Evolutionary conservation across 2,113 vertebrate genomes (phyloP), one percentile per base, ranked within the genome.

Genomic region (Oreochromis aureus): DNA sequence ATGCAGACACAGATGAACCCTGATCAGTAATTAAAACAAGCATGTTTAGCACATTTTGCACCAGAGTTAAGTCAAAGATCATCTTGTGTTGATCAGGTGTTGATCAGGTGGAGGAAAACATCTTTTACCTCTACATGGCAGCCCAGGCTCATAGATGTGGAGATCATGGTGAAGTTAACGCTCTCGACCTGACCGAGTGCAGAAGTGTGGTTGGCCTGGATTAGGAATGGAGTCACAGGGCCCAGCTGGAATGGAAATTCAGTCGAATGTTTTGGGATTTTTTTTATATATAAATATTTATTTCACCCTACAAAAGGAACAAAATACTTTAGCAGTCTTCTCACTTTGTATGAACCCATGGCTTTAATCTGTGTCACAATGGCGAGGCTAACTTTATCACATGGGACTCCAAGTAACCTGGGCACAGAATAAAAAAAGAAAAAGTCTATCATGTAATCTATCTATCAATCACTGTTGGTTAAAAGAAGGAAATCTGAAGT

Each of bases 171-270:
- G 87, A 96, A 94, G 86, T 94, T 95, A 6, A 95, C 59, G 0
- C 5, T 81, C 78, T 95, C 89, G 1, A 84, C 19, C 36, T 95
- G 91, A 9, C 85, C 34, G 0, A 84, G 11, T 8, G 44, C 61
- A 7, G 92, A 95, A 2, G 86, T 94, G 91, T 94, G 95, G 55
- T 94, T 92, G 87, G 94, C 92, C 73, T 92, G 86, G 34, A 95
- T 90, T 1, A 59, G 5, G 4, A 5, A 2, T 4, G 89, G 6
- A 4, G 80, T 82, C 11, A 89, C 82, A 1, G 87, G 11, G 30
- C 84, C 82, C 2, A 95, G 88, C 90, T 94, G 84, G 19, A 80
- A 54, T 5, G 13, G 18, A 88, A 63, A 15, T n/a, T n/a, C 5
- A 89, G n/a, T 66, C n/a, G 79, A 12, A 53, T 2, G 76, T 22